Percentiles rank a stretch among this genome's conserved stretches.
phyloP scores from a whole-genome alignment of 2,888 invertebrate species.

The Agelastica alni region DNA sequence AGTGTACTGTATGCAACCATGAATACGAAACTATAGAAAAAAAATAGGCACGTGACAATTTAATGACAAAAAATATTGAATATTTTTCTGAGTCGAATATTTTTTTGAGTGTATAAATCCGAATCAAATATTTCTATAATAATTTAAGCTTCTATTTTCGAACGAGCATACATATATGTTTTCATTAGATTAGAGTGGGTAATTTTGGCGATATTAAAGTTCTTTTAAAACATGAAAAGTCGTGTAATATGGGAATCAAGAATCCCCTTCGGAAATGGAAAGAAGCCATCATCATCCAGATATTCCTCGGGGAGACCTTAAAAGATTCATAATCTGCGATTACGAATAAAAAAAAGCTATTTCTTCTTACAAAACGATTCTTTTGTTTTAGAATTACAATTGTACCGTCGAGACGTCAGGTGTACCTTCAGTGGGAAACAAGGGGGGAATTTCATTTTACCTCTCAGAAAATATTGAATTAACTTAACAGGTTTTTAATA shows the following conservation, averaged over 20 bases:
- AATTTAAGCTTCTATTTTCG: conserved; percentile 30
- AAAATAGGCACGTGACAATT: too few species aligned
- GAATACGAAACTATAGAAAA: too few species aligned
- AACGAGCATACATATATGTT: conserved; percentile 36
- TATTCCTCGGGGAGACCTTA: conserved; percentile 51
- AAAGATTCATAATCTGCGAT: conserved; percentile 57
- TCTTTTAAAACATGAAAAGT: conserved; percentile 40
- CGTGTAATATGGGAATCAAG: conserved; percentile 44
- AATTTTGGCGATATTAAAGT: conserved; percentile 41
- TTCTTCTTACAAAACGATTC: conserved; percentile 55
- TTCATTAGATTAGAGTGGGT: conserved; percentile 40
- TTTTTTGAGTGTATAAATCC: conserved; percentile 13
- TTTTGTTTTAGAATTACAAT: conserved; percentile 55
- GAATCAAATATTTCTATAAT: conserved; percentile 32
- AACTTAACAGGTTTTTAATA: conserved; percentile 2
- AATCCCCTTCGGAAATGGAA: conserved; percentile 39
- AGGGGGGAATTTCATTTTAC: neutral
- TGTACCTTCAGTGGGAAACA: conserved; percentile 32
- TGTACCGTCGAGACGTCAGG: conserved; percentile 51
- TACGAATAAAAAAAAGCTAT: conserved; percentile 54
- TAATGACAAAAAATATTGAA: too few species aligned
- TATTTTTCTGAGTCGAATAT: conserved; percentile 14
- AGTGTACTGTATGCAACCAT: too few species aligned
- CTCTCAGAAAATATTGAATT: neutral
- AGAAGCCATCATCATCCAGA: conserved; percentile 48